Percentiles rank a stretch among this genome's conserved stretches.
These are phyloP conservation scores for Arion vulgaris DNA, from an alignment of 1,140 invertebrate genomes.

Conservation along the genomic window DNA sequence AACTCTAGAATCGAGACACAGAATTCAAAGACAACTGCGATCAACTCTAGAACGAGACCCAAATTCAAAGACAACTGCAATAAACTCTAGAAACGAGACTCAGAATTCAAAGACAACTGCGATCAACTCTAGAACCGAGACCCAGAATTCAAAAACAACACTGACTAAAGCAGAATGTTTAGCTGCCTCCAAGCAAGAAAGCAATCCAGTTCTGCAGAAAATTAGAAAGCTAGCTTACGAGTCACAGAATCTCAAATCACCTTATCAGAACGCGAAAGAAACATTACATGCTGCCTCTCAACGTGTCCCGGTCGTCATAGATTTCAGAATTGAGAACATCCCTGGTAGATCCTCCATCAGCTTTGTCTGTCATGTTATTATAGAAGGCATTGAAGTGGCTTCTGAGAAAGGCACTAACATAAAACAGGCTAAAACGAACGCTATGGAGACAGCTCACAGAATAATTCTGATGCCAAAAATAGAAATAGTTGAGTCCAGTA, in stretches of 20 bases:
- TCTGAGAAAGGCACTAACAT: slow-evolving; percentile 48
- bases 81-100: not conserved
- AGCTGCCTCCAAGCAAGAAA: not conserved
- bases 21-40: not conserved
- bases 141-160: not conserved
- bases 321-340: not conserved
- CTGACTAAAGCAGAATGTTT: not conserved
- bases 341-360: not conserved
- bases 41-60: not conserved
- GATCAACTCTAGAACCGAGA: not conserved
- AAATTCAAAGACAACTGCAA: no score
- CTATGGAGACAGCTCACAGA: slow-evolving; percentile 55
- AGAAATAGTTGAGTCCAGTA: slow-evolving; percentile 44
- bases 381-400: slow-evolving; percentile 48
- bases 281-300: slow-evolving; percentile 36
- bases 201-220: slow-evolving; percentile 22
- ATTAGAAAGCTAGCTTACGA: slow-evolving; percentile 38
- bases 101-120: not conserved
- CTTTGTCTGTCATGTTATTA: slow-evolving; percentile 50
- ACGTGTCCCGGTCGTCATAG: slow-evolving; percentile 21
- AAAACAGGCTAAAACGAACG: slow-evolving; percentile 58
- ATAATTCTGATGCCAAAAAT: slow-evolving; percentile 48
- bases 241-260: slow-evolving; percentile 27
- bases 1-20: not conserved
- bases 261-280: slow-evolving; percentile 37